Evolutionary conservation across 2,888 invertebrate genomes (phyloP).

Genomic region (Amaurobius ferox): DNA sequence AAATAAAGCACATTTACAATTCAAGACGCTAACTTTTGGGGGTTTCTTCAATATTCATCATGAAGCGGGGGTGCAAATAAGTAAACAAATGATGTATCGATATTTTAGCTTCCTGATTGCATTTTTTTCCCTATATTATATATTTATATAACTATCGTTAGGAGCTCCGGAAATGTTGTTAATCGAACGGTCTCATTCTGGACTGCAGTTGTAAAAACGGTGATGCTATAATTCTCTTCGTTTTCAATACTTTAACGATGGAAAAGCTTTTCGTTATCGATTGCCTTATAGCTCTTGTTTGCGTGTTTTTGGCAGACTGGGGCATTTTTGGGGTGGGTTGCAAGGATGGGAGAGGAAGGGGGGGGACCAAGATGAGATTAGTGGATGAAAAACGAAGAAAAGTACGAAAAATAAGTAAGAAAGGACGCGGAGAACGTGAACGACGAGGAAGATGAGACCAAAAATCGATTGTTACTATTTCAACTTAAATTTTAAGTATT

Average conservation of each 20-base stretch:
- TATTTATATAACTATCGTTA: slow-evolving; percentile 35
- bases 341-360: neutral
- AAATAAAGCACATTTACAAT: slow-evolving; percentile 22
- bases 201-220: slow-evolving; percentile 61
- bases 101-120: slow-evolving; percentile 39
- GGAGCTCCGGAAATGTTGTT: slow-evolving; percentile 52
- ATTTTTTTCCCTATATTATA: slow-evolving; percentile 19
- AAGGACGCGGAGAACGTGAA: slow-evolving; percentile 53
- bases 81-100: slow-evolving; percentile 59
- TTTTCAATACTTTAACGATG: slow-evolving; percentile 70
- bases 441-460: slow-evolving; percentile 37
- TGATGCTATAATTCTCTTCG: slow-evolving; percentile 61
- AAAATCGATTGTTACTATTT: slow-evolving; percentile 56
- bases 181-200: slow-evolving; percentile 55
- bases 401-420: slow-evolving; percentile 67
- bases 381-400: slow-evolving; percentile 67
- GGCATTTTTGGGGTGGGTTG: slow-evolving; percentile 31
- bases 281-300: slow-evolving; percentile 58
- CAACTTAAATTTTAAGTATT: slow-evolving; percentile 43
- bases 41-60: slow-evolving; percentile 52
- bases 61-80: slow-evolving; percentile 45
- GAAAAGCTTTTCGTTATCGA: slow-evolving; percentile 59
- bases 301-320: slow-evolving; percentile 70
- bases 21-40: slow-evolving; percentile 28
- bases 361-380: slow-evolving; percentile 63